Base-by-base conservation (phyloP, 2,888 invertebrate genomes). In the Lithophane semibrunnea region DNA sequence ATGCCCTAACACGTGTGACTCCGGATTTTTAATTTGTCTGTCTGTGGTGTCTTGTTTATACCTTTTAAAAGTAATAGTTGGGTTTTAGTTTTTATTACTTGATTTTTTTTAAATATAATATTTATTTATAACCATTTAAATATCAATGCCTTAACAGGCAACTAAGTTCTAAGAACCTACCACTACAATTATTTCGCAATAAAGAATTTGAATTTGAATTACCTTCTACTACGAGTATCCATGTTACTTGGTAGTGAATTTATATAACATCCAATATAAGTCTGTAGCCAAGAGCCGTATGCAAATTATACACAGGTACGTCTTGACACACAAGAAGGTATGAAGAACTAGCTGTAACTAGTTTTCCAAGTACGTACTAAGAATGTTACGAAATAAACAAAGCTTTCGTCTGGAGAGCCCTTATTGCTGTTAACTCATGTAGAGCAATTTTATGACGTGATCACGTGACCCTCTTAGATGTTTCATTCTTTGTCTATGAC, bases 371-470 rank as follows among this genome's bases (percentile, higher is more conserved):
- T 66, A 64, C 13, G 24, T 47, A 18, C n/a, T 44, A 29, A 24
- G 37, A 72, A 49, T 63, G 54, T 56, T 21, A 44, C 13, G 44
- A 54, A 42, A 68, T 58, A 16, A 49, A 54, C 47, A 9, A 7
- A 63, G 42, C 69, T 24, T 60, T 80, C 69, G 58, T 61, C 54
- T 77, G 18, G 21, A 75, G 49, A 60, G 37, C 67, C 77, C 63
- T 69, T 77, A 82, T 81, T 77, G 72, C 58, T 73, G 77, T 69
- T 77, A 77, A 82, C 77, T 81, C 72, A 60, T 29, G 83, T 61
- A 58, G 37, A 80, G n/a, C 21, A 58, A 73, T 65, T 77, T 44
- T 73, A 73, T 77, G 77, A 69, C 54, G 60, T 82, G 18, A n/a
- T 13, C 18, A 69, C 54, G 60, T 82, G 18, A n/a, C 18, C 18